phyloP scores from a whole-genome alignment of 2,113 vertebrate species.

The Laticauda laticaudata region DNA sequence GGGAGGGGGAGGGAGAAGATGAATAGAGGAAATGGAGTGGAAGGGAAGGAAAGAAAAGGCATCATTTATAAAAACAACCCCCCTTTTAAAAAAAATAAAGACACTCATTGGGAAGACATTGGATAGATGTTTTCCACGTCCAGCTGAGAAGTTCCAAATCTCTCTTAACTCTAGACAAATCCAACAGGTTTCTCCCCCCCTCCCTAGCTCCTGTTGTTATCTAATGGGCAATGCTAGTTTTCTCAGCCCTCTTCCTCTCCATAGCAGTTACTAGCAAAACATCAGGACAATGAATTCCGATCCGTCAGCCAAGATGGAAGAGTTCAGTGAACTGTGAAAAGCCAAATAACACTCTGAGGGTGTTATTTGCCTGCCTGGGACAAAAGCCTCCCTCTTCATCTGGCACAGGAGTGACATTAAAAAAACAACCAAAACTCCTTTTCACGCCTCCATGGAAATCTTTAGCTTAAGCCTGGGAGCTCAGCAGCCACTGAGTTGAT shows the following conservation, averaged over 20 bases:
- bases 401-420: background rate
- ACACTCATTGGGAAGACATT: background rate
- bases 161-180: background rate
- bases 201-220: background rate
- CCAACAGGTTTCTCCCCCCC: background rate
- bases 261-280: background rate
- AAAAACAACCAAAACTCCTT: background rate
- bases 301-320: background rate
- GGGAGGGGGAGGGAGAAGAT: background rate
- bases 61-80: background rate
- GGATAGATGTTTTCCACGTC: background rate
- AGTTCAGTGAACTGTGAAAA: background rate
- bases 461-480: background rate
- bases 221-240: background rate
- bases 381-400: conserved; percentile 23
- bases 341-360: accelerated
- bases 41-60: too few relatives aligned
- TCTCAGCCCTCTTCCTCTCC: background rate
- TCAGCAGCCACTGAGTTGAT: background rate
- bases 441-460: accelerated
- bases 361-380: background rate
- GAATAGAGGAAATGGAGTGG: too few relatives aligned
- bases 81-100: background rate
- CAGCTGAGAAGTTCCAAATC: background rate
- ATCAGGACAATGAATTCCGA: accelerated